Conservation (phyloP, 2,113 vertebrate genomes). For the Pygoscelis adeliae region DNA sequence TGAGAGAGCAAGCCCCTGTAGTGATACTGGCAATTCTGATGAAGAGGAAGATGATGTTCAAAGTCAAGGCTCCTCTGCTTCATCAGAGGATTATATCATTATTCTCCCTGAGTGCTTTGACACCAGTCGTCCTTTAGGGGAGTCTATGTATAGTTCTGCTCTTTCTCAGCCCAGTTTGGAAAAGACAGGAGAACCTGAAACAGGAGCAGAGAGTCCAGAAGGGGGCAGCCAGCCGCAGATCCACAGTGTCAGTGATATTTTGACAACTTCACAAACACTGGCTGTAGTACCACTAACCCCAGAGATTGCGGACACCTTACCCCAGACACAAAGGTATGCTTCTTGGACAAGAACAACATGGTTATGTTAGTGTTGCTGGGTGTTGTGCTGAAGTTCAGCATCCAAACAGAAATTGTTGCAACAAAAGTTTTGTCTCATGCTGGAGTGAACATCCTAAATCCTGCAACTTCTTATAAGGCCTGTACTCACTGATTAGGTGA, state of each 20-base stretch:
- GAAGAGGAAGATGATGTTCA: slow-evolving; percentile 78
- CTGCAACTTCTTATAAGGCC: not conserved
- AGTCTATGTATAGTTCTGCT: slow-evolving; percentile 94
- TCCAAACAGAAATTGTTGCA: not conserved
- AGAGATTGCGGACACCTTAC: slow-evolving; percentile 56
- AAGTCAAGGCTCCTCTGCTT: slow-evolving; percentile 89
- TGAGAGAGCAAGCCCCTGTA: not conserved
- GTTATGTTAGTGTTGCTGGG: not conserved
- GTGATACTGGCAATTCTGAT: not conserved
- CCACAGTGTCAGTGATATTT: slow-evolving; percentile 73
- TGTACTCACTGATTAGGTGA: not conserved
- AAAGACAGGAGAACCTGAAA: slow-evolving; percentile 51
- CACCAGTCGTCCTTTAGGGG: slow-evolving; percentile 90
- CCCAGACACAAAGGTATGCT: slow-evolving; percentile 67
- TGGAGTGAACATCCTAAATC: not conserved
- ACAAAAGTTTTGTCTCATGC: not conserved
- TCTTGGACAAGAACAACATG: not conserved
- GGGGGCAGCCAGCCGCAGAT: not conserved
- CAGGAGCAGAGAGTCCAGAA: not conserved
- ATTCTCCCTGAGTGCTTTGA: slow-evolving; percentile 96
- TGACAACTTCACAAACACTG: slow-evolving; percentile 80
- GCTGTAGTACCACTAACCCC: slow-evolving; percentile 80
- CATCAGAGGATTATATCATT: slow-evolving; percentile 94
- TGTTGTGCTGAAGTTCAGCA: not conserved
- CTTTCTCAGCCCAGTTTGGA: slow-evolving; percentile 87